A percentile compares a stretch with the other conserved stretches of the same genome.
phyloP scores from a whole-genome alignment of 2,797 vertebrate species.

The Eulemur mongoz region DNA sequence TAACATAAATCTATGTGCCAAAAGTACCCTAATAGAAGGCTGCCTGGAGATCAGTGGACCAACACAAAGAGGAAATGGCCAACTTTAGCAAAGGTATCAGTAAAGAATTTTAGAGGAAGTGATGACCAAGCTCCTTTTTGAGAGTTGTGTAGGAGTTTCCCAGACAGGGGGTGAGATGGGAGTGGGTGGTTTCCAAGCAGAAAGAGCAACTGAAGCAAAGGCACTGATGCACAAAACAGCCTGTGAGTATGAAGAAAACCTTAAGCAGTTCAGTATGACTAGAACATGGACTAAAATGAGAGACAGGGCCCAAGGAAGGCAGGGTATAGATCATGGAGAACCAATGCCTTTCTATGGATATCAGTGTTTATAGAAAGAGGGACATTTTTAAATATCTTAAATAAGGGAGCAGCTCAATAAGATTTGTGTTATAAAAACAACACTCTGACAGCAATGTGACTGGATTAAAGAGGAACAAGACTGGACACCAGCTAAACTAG shows the following conservation, averaged over 20 bases:
- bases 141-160: slow-evolving; percentile 53
- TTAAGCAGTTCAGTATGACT: neutral
- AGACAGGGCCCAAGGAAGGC: neutral
- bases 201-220: neutral
- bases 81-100: neutral
- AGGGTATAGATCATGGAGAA: neutral
- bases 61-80: slow-evolving; percentile 3
- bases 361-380: neutral
- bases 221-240: neutral
- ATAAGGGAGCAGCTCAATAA: neutral
- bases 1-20: neutral
- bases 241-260: neutral
- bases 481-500: neutral
- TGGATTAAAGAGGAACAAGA: neutral
- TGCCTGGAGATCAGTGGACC: neutral
- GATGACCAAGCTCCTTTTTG: neutral
- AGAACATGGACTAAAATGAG: neutral
- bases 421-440: neutral
- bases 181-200: slow-evolving; percentile 49
- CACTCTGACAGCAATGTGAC: neutral
- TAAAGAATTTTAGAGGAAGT: slow-evolving; percentile 28
- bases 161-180: neutral
- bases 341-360: neutral
- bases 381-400: neutral
- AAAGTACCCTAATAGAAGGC: neutral